Percentiles rank a stretch among this genome's conserved stretches.
Evolutionary conservation across 1,140 invertebrate genomes (phyloP).

Genomic region (Scaptomyza graminum): DNA sequence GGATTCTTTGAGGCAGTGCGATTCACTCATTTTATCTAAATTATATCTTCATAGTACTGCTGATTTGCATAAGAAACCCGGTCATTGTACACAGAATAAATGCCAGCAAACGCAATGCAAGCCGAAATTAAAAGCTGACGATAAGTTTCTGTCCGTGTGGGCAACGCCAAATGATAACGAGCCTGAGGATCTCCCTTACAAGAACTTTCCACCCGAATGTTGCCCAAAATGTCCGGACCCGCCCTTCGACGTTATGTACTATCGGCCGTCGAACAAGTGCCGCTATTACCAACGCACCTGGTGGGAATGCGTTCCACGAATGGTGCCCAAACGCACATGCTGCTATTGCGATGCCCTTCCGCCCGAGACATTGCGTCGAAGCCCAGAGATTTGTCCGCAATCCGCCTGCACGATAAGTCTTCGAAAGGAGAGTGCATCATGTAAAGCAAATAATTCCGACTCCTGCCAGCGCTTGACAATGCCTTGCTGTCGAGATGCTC

Average conservation of each 20-base stretch:
- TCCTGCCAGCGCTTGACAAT: conserved; percentile 31
- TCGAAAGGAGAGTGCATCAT: conserved; percentile 9
- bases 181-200: background rate
- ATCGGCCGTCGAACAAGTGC: conserved; percentile 48
- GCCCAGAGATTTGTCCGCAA: conserved; percentile 15
- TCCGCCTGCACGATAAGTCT: conserved; percentile 18
- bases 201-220: conserved; percentile 44
- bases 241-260: conserved; percentile 60
- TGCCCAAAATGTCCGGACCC: conserved; percentile 33
- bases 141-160: conserved; percentile 44
- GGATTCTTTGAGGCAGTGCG: background rate
- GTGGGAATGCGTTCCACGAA: conserved; percentile 63
- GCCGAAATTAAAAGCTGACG: background rate
- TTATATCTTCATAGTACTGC: background rate
- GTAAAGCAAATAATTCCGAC: background rate
- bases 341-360: conserved; percentile 53
- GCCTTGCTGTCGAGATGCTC: conserved; percentile 48
- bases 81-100: too few relatives aligned
- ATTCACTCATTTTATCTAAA: background rate
- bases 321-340: conserved; percentile 56
- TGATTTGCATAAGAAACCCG: background rate
- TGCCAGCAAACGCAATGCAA: background rate
- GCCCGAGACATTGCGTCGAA: conserved; percentile 30
- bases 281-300: conserved; percentile 63
- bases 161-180: background rate